Evolutionary conservation across 2,888 invertebrate species (phyloP), one percentile per base, ranked within the genome.

Genomic region (Sussaba pulchella): DNA sequence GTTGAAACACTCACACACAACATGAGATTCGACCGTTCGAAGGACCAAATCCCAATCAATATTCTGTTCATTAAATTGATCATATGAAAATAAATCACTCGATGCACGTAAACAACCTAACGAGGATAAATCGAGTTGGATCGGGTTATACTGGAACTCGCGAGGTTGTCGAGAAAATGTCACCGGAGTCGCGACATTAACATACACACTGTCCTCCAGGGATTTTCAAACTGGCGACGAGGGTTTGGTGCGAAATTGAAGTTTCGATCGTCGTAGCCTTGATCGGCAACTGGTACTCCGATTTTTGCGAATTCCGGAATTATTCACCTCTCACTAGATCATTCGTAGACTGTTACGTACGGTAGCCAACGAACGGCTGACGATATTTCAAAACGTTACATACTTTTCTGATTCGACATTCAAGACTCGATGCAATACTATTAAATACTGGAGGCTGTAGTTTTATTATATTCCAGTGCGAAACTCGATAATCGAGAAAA

Each of bases 141-240:
- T 75, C 76, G 47, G 84, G 84, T 83, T 31, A 31, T 84, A 85
- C 75, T 84, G 83, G 73, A 80, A 59, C 69, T 81, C 81, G 74
- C 85, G 67, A 83, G 75, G 73, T 67, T 80, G 54, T 78, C 82
- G 76, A 81, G 86, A 84, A 87, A 88, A 87, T 87, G 85, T 81
- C 82, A 78, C 78, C 52, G 61, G 54, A 71, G 72, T 75, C 81
- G 77, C 80, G 83, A 17, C 52, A 81, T 81, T 81, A 69, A 73
- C 77, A 77, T 73, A 77, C 69, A 63, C 50, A 77, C 63, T 54
- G 76, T 39, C 69, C 76, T 43, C 69, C 47, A 43, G 12, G 52
- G n/a, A 31, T 39, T 69, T 64, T 64, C 69, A 43, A 50, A 47
- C 67, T 73, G 64, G 50, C 69, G 43, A 36, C 39, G 64, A 41